Base-by-base conservation (phyloP, 2,888 invertebrate genomes). In the Dasypogon diadema region DNA sequence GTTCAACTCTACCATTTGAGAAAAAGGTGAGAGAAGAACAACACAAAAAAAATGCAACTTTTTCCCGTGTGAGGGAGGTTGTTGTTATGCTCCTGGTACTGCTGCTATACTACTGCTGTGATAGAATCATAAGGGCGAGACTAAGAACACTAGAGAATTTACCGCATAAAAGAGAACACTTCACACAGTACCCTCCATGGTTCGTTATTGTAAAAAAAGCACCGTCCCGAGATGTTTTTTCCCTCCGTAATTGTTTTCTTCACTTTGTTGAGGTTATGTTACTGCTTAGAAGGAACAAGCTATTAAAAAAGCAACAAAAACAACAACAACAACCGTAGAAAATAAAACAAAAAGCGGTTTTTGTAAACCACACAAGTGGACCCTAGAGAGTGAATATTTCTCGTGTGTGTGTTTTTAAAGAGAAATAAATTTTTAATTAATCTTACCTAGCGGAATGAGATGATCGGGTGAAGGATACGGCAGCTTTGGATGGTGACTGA, bases 381-480 rank as follows among this genome's bases (percentile, higher is more conserved):
- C 51, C 14, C 51, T 51, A 21, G 51, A 51, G 18, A 12, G 6
- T 12, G 51, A 30, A n/a, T 10, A 4, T 4, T 12, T 48, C 21
- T 51, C 18, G 16, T 51, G 51, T 51, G 51, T 18, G 21, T 18
- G 8, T 12, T 51, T 51, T 42, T 12, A 51, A 18, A 18, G 51
- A 16, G 21, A 51, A 51, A 51, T 51, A 21, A 51, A 51, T 51
- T 51, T 16, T 51, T 51, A 51, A 51, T 51, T 51, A 51, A 30
- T 30, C n/a, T n/a, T n/a, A n/a, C n/a, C n/a, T n/a, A n/a, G n/a
- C n/a, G n/a, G n/a, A n/a, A n/a, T n/a, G n/a, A n/a, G n/a, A n/a
- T n/a, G n/a, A 30, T 8, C 30, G 30, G 3, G 30, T 3, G 4
- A 30, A 30, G 30, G 30, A 8, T 30, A 5, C 30, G 30, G 30